Base-by-base conservation (phyloP, 2,113 vertebrate species). In the Actenoides lindsayi region DNA sequence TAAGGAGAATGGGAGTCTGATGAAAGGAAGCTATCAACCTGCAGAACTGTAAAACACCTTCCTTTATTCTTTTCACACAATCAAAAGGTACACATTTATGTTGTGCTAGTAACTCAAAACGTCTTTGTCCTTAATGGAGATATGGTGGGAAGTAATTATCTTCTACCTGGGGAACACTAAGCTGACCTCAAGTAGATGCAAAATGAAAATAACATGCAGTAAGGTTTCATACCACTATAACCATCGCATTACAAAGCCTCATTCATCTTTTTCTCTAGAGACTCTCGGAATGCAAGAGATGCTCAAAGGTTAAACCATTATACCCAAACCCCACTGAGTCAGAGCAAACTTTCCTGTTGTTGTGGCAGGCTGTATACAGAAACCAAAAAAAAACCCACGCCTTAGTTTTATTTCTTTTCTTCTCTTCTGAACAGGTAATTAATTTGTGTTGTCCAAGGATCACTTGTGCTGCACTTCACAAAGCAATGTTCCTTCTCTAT, bases 41-140 rank as follows among this genome's bases (percentile, higher is more conserved):
- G 20, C 59, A 62, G 59, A 48, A 81, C 10, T 15, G n/a, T 60
- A 16, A 81, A 74, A 48, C 20, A 27, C 9, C 11, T 25, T 69
- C 51, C 37, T 33, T 1, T 11, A 12, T 33, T 33, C 23, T 69
- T 73, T 60, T 31, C 6, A 10, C 25, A 25, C 35, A 20, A 56
- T 46, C 65, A 41, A 2, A 14, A 39, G 0, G 0, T 18, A 14
- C 17, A 14, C 4, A 5, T 51, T 87, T 37, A 33, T 16, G 3
- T 0, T 35, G n/a, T 25, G 15, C 11, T 10, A 64, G 23, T 12
- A 51, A 39, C 42, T 73, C 44, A 33, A 11, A 16, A 28, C 73
- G 33, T 10, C 44, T 82, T 70, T 70, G 56, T 13, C 46, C 31
- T 42, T 76, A 44, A 10, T 3, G 30, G 9, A 5, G 16, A 30